A percentile compares a stretch with the other conserved stretches of the same genome.
These are phyloP conservation scores for Cheilosia vernalis DNA, from an alignment of 2,888 invertebrate genomes.

Conservation along the genomic window DNA sequence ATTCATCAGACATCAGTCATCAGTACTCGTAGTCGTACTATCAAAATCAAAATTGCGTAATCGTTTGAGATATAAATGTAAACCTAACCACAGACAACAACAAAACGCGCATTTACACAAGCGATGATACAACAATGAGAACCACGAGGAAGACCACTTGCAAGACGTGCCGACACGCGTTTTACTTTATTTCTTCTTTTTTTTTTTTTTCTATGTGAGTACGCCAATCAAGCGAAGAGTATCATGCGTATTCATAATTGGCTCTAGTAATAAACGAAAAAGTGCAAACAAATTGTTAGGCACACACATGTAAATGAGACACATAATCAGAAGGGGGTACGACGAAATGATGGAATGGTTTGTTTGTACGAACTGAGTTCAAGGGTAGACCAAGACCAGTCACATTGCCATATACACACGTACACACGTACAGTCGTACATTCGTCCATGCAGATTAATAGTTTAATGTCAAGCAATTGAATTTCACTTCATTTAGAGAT, in stretches of 20 bases:
- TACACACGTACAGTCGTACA: too few relatives aligned
- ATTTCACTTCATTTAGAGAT: slow-evolving; percentile 42
- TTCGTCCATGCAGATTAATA: neutral
- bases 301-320: slow-evolving; percentile 6
- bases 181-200: neutral
- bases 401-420: neutral
- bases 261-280: neutral
- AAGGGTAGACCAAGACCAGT: slow-evolving; percentile 29
- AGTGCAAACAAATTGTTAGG: slow-evolving; percentile 13
- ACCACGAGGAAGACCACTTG: neutral
- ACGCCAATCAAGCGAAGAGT: slow-evolving; percentile 18
- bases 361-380: slow-evolving; percentile 12
- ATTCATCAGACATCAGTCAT: slow-evolving; percentile 8
- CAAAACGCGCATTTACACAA: neutral
- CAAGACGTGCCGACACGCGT: slow-evolving; percentile 19
- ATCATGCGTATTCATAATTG: slow-evolving; percentile 24
- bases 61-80: slow-evolving; percentile 37
- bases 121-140: slow-evolving; percentile 4
- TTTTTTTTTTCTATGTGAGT: neutral
- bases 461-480: slow-evolving; percentile 54
- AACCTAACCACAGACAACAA: slow-evolving; percentile 63
- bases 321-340: neutral
- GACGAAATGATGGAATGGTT: neutral
- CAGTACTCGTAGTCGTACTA: slow-evolving; percentile 8
- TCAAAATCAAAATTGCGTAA: slow-evolving; percentile 57